A percentile compares a stretch with the other conserved stretches of the same genome.
Conservation (phyloP, 2,797 vertebrate genomes). For the Aselliscus stoliczkanus region DNA sequence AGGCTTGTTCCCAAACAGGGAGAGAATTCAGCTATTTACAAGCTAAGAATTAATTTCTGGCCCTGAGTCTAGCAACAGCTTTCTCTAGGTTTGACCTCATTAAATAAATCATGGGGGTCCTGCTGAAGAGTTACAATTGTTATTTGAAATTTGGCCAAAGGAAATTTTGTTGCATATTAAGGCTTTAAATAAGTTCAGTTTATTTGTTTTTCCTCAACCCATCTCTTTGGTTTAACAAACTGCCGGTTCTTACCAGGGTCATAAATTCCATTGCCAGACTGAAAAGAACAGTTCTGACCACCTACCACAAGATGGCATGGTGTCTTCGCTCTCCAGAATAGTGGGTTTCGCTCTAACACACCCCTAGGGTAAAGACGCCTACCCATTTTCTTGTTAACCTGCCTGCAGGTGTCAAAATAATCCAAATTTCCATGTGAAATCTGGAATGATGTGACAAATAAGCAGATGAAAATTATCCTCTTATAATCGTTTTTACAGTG, state of each 20-base stretch:
- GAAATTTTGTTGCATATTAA: conserved; percentile 8
- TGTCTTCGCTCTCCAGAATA: neutral
- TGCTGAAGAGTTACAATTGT: conserved; percentile 37
- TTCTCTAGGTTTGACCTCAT: conserved; percentile 23
- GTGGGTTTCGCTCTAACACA: neutral
- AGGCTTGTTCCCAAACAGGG: conserved; percentile 47
- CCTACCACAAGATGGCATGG: neutral
- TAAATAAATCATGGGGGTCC: conserved; percentile 15
- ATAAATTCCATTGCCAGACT: neutral
- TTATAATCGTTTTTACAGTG: conserved; percentile 31
- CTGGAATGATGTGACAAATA: conserved; percentile 50
- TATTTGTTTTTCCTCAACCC: neutral
- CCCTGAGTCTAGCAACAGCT: neutral
- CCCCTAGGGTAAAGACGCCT: neutral
- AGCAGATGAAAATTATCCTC: conserved; percentile 47
- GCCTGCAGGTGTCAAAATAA: conserved; percentile 45
- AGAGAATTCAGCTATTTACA: conserved; percentile 58
- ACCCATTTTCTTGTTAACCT: conserved; percentile 11
- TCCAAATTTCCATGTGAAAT: conserved; percentile 21
- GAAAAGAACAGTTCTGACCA: neutral
- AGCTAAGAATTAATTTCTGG: conserved; percentile 61
- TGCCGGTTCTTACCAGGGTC: neutral
- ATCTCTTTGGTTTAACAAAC: neutral
- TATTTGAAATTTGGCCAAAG: conserved; percentile 34
- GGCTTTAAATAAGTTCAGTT: neutral